These are phyloP conservation scores for Eristalis tenax DNA, from an alignment of 2,888 invertebrate species.

Conservation along the genomic window DNA sequence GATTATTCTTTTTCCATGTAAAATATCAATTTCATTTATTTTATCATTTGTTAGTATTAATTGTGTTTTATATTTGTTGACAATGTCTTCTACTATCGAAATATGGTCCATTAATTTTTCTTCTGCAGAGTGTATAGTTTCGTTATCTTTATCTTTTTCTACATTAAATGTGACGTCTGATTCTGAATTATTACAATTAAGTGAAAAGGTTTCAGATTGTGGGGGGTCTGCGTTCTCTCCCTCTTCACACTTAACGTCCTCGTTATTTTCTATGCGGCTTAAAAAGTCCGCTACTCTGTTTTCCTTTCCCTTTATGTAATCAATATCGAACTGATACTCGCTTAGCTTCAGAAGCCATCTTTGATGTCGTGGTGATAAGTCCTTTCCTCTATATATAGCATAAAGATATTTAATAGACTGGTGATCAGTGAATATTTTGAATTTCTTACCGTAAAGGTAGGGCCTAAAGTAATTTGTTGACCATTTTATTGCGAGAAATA, in stretches of 20 bases:
- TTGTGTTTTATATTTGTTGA: not conserved
- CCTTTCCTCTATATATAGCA: no score
- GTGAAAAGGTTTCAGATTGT: not conserved
- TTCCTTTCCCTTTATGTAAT: conserved; percentile 1
- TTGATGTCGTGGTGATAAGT: no score
- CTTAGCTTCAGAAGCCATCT: no score
- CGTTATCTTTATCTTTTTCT: not conserved
- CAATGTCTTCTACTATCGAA: conserved; percentile 1
- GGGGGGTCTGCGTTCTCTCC: not conserved
- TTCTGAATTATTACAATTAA: not conserved
- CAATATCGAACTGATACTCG: no score
- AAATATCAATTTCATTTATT: conserved; percentile 38
- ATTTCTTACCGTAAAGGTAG: no score
- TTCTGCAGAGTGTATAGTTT: conserved; percentile 12
- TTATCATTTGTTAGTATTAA: conserved; percentile 41
- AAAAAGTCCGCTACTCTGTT: not conserved
- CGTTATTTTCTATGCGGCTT: not conserved
- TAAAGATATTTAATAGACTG: no score
- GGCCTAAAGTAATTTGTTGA: no score
- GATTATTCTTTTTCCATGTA: conserved; percentile 59
- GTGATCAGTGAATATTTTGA: no score
- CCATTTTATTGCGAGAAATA: not conserved
- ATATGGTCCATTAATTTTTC: conserved; percentile 13
- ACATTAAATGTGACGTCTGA: conserved; percentile 18
- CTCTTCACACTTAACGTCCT: not conserved